Percentiles rank a stretch among this genome's conserved stretches.
Evolutionary conservation across 2,797 vertebrate genomes (phyloP).

Genomic region (Sebastiscus tertius): DNA sequence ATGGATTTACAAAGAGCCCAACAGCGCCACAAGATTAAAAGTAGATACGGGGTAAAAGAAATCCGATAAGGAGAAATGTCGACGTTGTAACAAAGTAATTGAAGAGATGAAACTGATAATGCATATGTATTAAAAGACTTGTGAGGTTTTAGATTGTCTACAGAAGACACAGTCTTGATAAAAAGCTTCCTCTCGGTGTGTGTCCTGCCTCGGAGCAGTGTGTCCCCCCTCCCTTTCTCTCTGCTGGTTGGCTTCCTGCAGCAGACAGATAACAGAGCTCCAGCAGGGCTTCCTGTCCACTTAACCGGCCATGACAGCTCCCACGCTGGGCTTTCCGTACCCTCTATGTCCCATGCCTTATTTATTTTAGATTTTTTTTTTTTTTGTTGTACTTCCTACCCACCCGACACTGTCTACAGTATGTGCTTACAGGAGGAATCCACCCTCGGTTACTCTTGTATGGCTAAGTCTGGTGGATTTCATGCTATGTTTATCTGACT

Average conservation of each 20-base stretch:
- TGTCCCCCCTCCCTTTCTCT: neutral
- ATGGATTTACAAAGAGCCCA: neutral
- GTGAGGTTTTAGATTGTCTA: conserved; percentile 1
- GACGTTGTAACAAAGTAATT: neutral
- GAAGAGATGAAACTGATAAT: conserved; percentile 21
- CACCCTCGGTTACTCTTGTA: neutral
- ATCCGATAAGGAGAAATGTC: neutral
- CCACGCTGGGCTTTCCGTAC: conserved; percentile 51
- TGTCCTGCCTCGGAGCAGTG: conserved; percentile 32
- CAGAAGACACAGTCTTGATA: conserved; percentile 25
- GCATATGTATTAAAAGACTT: neutral
- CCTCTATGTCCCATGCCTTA: conserved; percentile 30
- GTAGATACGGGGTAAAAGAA: neutral
- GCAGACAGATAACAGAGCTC: conserved; percentile 67
- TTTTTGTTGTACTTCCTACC: neutral
- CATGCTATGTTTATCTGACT: neutral
- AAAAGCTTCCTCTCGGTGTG: conserved; percentile 29
- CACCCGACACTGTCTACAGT: neutral
- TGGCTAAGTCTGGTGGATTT: neutral
- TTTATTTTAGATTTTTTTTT: conserved; percentile 24
- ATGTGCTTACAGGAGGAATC: neutral
- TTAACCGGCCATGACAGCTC: conserved; percentile 59
- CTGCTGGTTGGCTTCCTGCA: conserved; percentile 53
- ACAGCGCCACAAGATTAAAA: neutral
- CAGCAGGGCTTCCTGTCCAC: conserved; percentile 63